phyloP scores from a whole-genome alignment of 2,888 invertebrate genomes.

The Lepidochrysops patricia region DNA sequence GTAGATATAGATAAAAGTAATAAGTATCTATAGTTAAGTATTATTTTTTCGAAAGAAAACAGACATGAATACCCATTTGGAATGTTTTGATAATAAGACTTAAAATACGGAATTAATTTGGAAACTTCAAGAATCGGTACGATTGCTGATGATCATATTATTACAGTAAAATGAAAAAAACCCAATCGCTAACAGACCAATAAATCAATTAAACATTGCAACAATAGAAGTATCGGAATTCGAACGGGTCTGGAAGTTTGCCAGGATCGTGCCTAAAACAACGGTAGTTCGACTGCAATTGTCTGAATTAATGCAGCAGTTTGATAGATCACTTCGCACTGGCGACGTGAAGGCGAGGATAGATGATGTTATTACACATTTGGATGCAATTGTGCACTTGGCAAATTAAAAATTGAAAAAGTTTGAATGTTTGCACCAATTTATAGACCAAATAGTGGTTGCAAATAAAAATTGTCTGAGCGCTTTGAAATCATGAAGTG shows the following conservation, averaged over 20 bases:
- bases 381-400: constrained; percentile 12
- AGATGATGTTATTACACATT: constrained; percentile 27
- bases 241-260: constrained; percentile 25
- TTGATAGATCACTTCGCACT: constrained; percentile 33
- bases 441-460: neutral
- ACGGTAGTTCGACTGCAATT: constrained; percentile 30
- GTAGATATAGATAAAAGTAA: too few species aligned
- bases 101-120: too few species aligned
- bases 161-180: constrained; percentile 12
- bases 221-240: constrained; percentile 31
- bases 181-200: constrained; percentile 22
- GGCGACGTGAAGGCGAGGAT: constrained; percentile 26
- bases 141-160: neutral
- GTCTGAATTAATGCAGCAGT: constrained; percentile 36
- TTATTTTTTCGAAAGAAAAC: too few species aligned
- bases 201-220: constrained; percentile 34
- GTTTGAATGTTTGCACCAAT: neutral
- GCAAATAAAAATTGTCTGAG: neutral
- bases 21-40: too few species aligned
- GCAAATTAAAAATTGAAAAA: constrained; percentile 3
- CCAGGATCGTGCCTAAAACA: constrained; percentile 34
- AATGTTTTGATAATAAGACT: too few species aligned
- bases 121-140: neutral
- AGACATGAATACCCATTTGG: too few species aligned
- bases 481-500: neutral